Evolutionary conservation across 2,888 invertebrate genomes (phyloP), one percentile per base, ranked within the genome.

Genomic region (Physocephala rufipes): DNA sequence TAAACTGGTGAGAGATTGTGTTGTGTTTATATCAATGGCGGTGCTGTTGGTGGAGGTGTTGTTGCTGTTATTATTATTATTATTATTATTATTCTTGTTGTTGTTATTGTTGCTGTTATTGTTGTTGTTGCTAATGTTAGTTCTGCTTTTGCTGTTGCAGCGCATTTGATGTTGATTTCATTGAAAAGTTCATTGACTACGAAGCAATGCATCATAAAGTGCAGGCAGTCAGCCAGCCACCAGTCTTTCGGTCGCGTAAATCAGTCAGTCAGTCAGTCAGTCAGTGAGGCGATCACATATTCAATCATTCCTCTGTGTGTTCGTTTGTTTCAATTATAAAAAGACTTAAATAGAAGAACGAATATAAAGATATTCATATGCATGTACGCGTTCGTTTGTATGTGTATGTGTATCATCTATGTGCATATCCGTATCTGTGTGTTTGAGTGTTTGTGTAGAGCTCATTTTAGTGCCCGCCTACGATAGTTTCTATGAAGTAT

Each of bases 111-210:
- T 65, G 61, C 28, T 53, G 66, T 66, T 36, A 36, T 21, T 66
- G 19, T 55, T 26, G 13, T 72, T 72, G 67, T 55, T 71, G 67
- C 53, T 51, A 36, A 28, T 58, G 59, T 55, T 72, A 74, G 71
- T 73, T 55, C 53, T 51, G 45, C 30, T 71, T 73, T 71, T 74
- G 58, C 51, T 65, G 36, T 43, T 61, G 61, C 24, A 51, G 63
- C 62, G 65, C 47, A 58, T 64, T 66, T 70, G 68, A 77, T 75
- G 76, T 78, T 73, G 78, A 76, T 79, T 78, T 78, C 79, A 79
- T 78, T 79, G 79, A 79, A 79, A 79, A 79, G 79, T 79, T 79
- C 79, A 76, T 79, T 79, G 78, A 79, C 78, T 78, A 78, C 73
- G 68, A 73, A 65, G 64, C 74, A 67, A 63, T 68, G 68, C 62